Evolutionary conservation across 1,140 invertebrate genomes (phyloP).

Genomic region (Copidosoma floridanum): DNA sequence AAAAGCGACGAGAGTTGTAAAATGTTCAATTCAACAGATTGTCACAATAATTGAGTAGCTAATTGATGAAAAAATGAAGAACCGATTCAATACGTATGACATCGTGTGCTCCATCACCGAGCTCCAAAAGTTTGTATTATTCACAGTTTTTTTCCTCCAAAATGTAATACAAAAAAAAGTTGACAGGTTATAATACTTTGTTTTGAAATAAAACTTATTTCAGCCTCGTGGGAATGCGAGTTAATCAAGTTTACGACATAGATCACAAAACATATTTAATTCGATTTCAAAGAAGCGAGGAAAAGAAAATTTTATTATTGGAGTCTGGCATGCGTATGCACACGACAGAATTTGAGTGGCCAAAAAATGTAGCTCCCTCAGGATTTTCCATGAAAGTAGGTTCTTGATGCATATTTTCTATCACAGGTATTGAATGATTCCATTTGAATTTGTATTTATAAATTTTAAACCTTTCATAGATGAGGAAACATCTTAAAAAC

Average conservation of each 20-base stretch:
- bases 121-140: slow-evolving; percentile 70
- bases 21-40: background rate
- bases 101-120: slow-evolving; percentile 83
- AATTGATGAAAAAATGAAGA: slow-evolving; percentile 88
- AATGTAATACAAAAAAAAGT: slow-evolving; percentile 3
- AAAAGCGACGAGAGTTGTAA: background rate
- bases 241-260: slow-evolving; percentile 97
- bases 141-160: slow-evolving; percentile 13
- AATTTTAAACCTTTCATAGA: slow-evolving; percentile 52
- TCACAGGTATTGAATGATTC: too few relatives aligned
- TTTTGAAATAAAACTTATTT: slow-evolving; percentile 22
- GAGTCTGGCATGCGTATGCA: slow-evolving; percentile 96
- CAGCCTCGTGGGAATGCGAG: slow-evolving; percentile 86
- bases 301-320: slow-evolving; percentile 85
- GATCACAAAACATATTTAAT: slow-evolving; percentile 97
- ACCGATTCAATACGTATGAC: slow-evolving; percentile 87
- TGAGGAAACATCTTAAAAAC: slow-evolving; percentile 96
- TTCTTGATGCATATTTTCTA: too few relatives aligned
- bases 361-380: slow-evolving; percentile 92
- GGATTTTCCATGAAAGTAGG: slow-evolving; percentile 96
- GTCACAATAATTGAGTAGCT: background rate
- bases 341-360: slow-evolving; percentile 95
- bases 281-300: slow-evolving; percentile 75
- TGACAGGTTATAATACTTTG: background rate
- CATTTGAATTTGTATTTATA: background rate